Conservation (phyloP, 1,140 invertebrate genomes). For the Sycobia sp. region DNA sequence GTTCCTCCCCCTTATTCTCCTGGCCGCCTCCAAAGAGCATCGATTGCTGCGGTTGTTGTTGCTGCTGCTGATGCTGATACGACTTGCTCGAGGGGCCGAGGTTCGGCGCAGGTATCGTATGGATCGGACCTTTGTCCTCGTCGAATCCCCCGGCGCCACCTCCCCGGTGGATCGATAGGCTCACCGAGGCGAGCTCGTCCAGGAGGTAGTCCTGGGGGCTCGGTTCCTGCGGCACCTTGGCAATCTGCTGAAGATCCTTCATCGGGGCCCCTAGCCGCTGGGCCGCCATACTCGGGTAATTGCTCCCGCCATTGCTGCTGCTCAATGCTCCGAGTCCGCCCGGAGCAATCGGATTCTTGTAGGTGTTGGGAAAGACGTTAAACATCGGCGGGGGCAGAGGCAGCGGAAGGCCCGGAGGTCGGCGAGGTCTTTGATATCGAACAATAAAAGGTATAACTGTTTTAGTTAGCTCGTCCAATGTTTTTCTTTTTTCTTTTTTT, state of each 20-base stretch:
- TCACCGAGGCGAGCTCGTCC: slow-evolving; percentile 43
- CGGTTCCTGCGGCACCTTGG: slow-evolving; percentile 43
- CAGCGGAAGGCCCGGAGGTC: background rate
- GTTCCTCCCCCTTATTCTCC: slow-evolving; percentile 16
- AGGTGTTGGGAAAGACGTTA: slow-evolving; percentile 43
- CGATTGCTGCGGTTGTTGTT: slow-evolving; percentile 2
- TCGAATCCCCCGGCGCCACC: slow-evolving; percentile 48
- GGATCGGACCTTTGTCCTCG: slow-evolving; percentile 74
- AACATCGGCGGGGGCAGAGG: slow-evolving; percentile 35
- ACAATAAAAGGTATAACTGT: too few species aligned
- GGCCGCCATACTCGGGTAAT: slow-evolving; percentile 10
- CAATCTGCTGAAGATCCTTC: slow-evolving; percentile 49
- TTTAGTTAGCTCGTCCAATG: too few species aligned
- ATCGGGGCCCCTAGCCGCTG: slow-evolving; percentile 22
- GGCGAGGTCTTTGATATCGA: slow-evolving; percentile 17
- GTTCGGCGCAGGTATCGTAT: slow-evolving; percentile 82
- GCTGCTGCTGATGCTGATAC: slow-evolving; percentile 27
- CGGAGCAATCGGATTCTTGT: slow-evolving; percentile 47
- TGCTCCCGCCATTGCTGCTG: too few species aligned
- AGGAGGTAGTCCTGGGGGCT: too few species aligned
- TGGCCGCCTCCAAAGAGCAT: background rate
- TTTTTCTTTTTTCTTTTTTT: too few species aligned
- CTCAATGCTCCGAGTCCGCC: slow-evolving; percentile 32
- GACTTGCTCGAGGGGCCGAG: slow-evolving; percentile 60
- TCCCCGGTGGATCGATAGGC: slow-evolving; percentile 40